These are phyloP conservation scores for Tillus elongatus DNA, from an alignment of 2,888 invertebrate species.

Conservation along the genomic window DNA sequence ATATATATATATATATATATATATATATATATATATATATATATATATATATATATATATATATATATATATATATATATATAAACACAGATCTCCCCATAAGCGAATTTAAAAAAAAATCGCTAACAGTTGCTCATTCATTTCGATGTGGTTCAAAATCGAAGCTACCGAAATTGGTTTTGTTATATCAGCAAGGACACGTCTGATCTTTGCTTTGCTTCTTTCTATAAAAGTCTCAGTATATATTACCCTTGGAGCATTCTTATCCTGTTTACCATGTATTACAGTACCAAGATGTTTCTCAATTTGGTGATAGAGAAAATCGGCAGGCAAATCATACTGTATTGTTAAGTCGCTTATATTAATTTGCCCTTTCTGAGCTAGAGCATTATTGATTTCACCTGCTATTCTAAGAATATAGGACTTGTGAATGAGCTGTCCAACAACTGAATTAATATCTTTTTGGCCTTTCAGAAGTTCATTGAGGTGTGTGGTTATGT, in stretches of 20 bases:
- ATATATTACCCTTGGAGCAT: slow-evolving; percentile 76
- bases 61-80: too few relatives aligned
- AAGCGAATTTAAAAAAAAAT: too few relatives aligned
- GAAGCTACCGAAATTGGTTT: slow-evolving; percentile 75
- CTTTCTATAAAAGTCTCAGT: slow-evolving; percentile 83
- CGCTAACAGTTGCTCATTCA: slow-evolving; percentile 75
- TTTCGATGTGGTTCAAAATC: slow-evolving; percentile 64
- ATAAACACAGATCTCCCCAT: too few relatives aligned
- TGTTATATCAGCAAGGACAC: slow-evolving; percentile 77
- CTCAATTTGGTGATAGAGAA: slow-evolving; percentile 66
- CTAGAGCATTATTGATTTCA: slow-evolving; percentile 88
- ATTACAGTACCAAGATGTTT: slow-evolving; percentile 75
- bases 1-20: too few relatives aligned
- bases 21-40: too few relatives aligned
- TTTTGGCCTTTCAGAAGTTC: slow-evolving; percentile 66
- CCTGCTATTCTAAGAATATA: slow-evolving; percentile 76
- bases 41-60: too few relatives aligned
- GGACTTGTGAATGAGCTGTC: slow-evolving; percentile 78
- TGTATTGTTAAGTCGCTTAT: slow-evolving; percentile 78
- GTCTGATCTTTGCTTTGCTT: slow-evolving; percentile 78
- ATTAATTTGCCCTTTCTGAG: slow-evolving; percentile 74
- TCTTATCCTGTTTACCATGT: slow-evolving; percentile 73
- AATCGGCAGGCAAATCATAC: slow-evolving; percentile 87
- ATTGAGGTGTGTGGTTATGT: slow-evolving; percentile 53
- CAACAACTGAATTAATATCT: slow-evolving; percentile 69